phyloP scores from a whole-genome alignment of 2,797 vertebrate species.

The Paguma larvata region DNA sequence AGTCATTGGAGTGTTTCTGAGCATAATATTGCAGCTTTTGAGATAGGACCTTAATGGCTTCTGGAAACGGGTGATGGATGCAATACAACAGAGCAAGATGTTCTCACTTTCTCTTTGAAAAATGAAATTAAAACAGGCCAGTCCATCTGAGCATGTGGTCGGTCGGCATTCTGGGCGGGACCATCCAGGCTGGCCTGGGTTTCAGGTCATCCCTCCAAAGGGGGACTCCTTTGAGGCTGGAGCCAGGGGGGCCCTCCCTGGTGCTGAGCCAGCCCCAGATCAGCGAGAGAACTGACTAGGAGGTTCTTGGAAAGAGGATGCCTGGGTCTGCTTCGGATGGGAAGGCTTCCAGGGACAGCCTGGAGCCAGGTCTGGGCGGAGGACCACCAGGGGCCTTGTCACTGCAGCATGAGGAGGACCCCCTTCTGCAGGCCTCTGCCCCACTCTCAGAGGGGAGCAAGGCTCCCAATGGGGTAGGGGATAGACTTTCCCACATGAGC shows the following conservation, averaged over 20 bases:
- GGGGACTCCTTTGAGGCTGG: background rate
- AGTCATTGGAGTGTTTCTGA: conserved; percentile 10
- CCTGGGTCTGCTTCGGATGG: background rate
- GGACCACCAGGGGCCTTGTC: background rate
- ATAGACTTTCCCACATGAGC: background rate
- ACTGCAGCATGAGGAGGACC: background rate
- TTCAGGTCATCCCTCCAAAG: background rate
- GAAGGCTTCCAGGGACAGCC: background rate
- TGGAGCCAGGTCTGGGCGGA: background rate
- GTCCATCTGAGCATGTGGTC: background rate
- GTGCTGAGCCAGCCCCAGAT: background rate
- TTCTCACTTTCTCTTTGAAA: background rate
- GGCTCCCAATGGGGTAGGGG: background rate
- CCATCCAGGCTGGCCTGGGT: background rate
- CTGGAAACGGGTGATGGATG: background rate
- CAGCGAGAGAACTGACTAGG: background rate
- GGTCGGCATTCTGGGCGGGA: background rate
- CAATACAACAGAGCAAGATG: background rate
- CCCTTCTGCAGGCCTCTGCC: background rate
- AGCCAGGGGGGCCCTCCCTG: background rate
- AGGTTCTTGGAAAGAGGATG: background rate
- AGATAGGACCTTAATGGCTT: background rate
- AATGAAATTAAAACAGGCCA: background rate
- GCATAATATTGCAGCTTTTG: background rate
- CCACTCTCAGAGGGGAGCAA: background rate